Conservation (phyloP, 2,113 vertebrate species). For the Macroglossus sobrinus region DNA sequence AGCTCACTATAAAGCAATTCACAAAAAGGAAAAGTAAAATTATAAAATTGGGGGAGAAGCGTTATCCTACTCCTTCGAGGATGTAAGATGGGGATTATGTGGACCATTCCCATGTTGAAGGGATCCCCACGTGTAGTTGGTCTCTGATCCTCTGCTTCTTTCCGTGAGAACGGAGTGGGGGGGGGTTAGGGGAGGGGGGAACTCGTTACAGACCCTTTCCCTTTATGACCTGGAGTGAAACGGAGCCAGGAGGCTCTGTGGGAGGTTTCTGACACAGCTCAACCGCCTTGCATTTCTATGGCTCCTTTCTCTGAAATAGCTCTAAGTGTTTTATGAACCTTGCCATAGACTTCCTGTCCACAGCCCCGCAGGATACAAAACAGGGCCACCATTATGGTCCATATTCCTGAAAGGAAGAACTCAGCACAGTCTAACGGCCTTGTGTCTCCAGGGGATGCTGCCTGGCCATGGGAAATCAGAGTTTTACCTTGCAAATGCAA, state of each 20-base stretch:
- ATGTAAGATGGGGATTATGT: rapidly evolving
- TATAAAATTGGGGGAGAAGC: neutral
- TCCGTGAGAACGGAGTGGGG: neutral
- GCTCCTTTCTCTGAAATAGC: constrained; percentile 53
- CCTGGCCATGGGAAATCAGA: neutral
- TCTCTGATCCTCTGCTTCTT: neutral
- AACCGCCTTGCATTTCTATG: constrained; percentile 6
- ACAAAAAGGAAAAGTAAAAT: neutral
- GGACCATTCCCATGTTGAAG: neutral
- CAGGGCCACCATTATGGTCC: constrained; percentile 56
- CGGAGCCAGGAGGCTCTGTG: neutral
- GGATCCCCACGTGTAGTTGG: neutral
- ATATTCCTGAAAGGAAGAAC: constrained; percentile 35
- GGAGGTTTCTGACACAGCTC: neutral
- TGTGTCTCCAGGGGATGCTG: neutral
- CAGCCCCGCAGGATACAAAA: constrained; percentile 35
- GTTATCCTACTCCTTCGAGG: neutral
- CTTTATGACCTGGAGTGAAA: constrained; percentile 14
- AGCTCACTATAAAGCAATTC: neutral
- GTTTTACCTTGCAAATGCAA: neutral
- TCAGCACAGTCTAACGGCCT: neutral
- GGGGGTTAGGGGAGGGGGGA: no score
- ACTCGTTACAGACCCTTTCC: neutral
- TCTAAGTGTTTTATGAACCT: constrained; percentile 57
- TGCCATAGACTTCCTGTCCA: constrained; percentile 53